Percentiles rank a stretch among this genome's conserved stretches.
These are phyloP conservation scores for Catharus minimus DNA, from an alignment of 2,113 vertebrate genomes.

Conservation along the genomic window DNA sequence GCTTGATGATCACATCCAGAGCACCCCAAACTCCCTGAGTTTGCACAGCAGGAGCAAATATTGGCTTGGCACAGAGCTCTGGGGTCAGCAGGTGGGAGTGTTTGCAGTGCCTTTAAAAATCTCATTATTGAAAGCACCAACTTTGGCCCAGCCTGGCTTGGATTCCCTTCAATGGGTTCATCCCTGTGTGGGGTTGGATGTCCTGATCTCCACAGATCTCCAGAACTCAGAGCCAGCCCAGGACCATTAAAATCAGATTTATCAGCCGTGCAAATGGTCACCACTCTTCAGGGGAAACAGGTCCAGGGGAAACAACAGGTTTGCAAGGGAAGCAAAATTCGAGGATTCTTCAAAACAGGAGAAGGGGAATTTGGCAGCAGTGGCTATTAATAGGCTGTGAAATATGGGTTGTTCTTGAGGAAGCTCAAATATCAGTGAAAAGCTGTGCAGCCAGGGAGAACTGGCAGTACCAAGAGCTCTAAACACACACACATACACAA, in stretches of 20 bases:
- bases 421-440: background rate
- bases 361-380: background rate
- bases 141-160: background rate
- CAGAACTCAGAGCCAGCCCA: background rate
- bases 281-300: fast-evolving
- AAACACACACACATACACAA: background rate
- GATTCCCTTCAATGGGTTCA: background rate
- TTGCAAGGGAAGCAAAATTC: background rate
- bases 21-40: background rate
- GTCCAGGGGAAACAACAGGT: background rate
- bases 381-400: background rate
- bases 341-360: background rate
- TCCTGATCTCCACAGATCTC: background rate
- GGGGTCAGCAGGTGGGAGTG: background rate
- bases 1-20: slow-evolving; percentile 4
- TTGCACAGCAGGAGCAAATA: background rate
- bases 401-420: background rate
- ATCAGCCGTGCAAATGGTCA: background rate
- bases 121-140: background rate
- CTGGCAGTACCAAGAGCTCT: background rate
- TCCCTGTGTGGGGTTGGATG: background rate
- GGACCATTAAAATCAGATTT: background rate
- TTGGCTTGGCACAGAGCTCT: background rate
- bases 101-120: background rate
- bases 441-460: background rate